phyloP scores from a whole-genome alignment of 2,113 vertebrate species.

The Lota lota region DNA sequence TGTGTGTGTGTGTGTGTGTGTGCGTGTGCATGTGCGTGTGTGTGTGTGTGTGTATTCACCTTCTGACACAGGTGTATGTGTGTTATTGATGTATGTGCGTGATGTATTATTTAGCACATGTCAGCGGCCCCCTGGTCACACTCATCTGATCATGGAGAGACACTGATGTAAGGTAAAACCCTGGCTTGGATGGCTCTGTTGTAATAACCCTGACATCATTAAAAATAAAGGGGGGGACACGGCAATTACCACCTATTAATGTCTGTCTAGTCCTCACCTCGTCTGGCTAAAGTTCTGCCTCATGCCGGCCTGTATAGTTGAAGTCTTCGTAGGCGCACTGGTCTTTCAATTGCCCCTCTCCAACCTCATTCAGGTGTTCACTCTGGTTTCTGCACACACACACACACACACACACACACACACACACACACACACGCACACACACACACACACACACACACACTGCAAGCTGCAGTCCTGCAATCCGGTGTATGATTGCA shows the following conservation, averaged over 20 bases:
- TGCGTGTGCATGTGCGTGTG: neutral
- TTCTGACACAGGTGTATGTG: conserved; percentile 1
- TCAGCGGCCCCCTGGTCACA: conserved; percentile 54
- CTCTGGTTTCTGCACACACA: too few species aligned
- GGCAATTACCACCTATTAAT: conserved; percentile 72
- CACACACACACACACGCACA: too few species aligned
- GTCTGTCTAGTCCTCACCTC: conserved; percentile 32
- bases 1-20: neutral
- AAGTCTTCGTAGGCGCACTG: too few species aligned
- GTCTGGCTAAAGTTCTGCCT: conserved; percentile 7
- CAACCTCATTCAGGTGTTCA: too few species aligned
- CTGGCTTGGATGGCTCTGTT: conserved; percentile 53
- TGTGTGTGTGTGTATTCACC: neutral
- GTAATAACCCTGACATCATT: conserved; percentile 70
- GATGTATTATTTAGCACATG: conserved; percentile 64
- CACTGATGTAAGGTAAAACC: conserved; percentile 57
- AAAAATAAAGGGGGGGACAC: conserved; percentile 67
- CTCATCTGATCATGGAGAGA: conserved; percentile 60
- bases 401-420: too few species aligned
- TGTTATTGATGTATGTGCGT: conserved; percentile 41
- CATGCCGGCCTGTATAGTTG: neutral
- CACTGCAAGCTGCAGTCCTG: conserved; percentile 2
- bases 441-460: too few species aligned
- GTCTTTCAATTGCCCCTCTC: too few species aligned
- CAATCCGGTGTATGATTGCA: neutral